Conservation (phyloP, 2,797 vertebrate genomes). For the Molossus molossus region DNA sequence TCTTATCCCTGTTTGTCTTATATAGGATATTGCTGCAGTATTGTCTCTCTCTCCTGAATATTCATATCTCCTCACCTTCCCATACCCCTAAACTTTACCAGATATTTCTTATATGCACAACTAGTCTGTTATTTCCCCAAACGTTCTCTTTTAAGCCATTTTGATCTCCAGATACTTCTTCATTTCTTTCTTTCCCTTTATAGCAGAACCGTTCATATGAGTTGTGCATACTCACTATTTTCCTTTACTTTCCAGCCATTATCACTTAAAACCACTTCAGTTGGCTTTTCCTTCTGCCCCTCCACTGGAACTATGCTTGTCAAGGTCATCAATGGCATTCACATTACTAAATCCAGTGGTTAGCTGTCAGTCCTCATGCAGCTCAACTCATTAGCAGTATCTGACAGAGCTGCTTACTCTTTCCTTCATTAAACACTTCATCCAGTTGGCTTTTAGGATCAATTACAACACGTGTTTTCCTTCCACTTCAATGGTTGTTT, state of each 20-base stretch:
- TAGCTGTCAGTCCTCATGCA: neutral
- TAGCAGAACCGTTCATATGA: neutral
- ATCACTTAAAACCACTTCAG: neutral
- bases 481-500: neutral
- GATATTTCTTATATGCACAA: neutral
- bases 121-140: constrained; percentile 6
- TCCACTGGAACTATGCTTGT: neutral
- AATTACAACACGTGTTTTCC: neutral
- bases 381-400: neutral
- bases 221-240: neutral
- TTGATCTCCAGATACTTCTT: neutral
- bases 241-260: neutral
- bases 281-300: neutral
- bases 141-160: neutral
- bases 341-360: neutral
- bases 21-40: neutral
- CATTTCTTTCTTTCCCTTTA: neutral
- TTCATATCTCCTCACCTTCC: neutral
- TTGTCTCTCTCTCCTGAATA: neutral
- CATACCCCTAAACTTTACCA: neutral
- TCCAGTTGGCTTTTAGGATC: neutral
- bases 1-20: neutral
- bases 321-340: neutral
- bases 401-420: neutral
- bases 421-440: neutral